Conservation (phyloP, 2,797 vertebrate species). For the Carcharodon carcharias region DNA sequence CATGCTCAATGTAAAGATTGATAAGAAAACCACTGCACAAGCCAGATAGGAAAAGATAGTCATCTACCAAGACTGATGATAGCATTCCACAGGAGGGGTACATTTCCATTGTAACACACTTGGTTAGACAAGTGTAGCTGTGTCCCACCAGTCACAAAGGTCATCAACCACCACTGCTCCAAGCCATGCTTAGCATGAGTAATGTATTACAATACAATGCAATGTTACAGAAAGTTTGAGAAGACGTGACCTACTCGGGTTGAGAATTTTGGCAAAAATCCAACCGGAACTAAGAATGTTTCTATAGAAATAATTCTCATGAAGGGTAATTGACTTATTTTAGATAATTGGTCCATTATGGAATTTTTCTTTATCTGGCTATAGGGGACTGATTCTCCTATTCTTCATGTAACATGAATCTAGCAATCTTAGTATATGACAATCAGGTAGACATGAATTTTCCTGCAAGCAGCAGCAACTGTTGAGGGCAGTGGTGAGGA, state of each 20-base stretch:
- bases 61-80: not conserved
- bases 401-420: not conserved
- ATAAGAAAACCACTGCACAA: not conserved
- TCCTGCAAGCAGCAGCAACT: not conserved
- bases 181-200: not conserved
- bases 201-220: not conserved
- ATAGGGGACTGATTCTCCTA: not conserved
- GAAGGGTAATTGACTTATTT: not conserved
- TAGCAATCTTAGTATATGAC: not conserved
- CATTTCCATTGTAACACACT: not conserved
- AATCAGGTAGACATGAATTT: not conserved
- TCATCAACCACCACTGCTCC: not conserved
- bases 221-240: not conserved
- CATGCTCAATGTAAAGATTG: not conserved
- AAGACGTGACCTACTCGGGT: not conserved
- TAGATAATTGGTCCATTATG: not conserved
- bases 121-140: not conserved
- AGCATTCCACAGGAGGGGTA: not conserved
- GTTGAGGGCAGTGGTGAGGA: not conserved
- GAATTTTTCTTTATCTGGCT: not conserved
- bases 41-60: not conserved
- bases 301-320: not conserved
- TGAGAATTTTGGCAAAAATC: not conserved
- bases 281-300: not conserved
- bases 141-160: not conserved